Base-by-base conservation (phyloP, 2,888 invertebrate genomes). In the Tortrix viridana region DNA sequence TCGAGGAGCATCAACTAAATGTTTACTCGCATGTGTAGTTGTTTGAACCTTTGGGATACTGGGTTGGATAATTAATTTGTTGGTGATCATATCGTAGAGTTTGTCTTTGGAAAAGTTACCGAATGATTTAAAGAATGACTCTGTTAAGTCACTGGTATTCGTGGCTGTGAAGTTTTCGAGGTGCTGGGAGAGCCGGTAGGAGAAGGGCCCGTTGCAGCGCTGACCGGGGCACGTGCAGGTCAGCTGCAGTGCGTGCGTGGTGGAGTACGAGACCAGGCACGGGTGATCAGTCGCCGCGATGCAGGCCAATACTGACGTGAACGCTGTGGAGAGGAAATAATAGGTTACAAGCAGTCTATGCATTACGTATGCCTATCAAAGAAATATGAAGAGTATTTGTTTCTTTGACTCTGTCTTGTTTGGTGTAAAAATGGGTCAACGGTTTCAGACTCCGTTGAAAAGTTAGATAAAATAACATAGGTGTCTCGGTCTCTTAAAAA, bases 171-270 rank as follows among this genome's bases (percentile, higher is more conserved):
- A 84, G 70, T 86, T 83, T 46, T 80, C 69, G 48, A 91, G 75
- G 67, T 84, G 79, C 65, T 77, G 77, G 56, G 73, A 78, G 64
- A 88, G 69, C 68, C 80, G 71, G 50, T 68, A 52, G 20, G 83
- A 72, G 72, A 85, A 87, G 12, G 86, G 86, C 62, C 76, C 75
- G 74, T 89, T 91, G 81, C 91, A 91, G 69, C 84, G 79, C 56
- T 79, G 73, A 19, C 72, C 75, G 61, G 70, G 58, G 72, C 91
- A 91, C 66, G 80, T 75, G 75, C 90, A 91, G 65, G 77, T 83
- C 70, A 89, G 68, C 69, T 78, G 72, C 61, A 81, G 73, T 67
- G 74, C 77, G 67, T 75, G 77, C 66, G 77, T 79, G 41, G 75
- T 70, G 57, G 73, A 70, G 66, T 74, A 74, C 23, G 71, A 70